Evolutionary conservation across 1,140 invertebrate species (phyloP).

Genomic region (Coenobita brevimanus): DNA sequence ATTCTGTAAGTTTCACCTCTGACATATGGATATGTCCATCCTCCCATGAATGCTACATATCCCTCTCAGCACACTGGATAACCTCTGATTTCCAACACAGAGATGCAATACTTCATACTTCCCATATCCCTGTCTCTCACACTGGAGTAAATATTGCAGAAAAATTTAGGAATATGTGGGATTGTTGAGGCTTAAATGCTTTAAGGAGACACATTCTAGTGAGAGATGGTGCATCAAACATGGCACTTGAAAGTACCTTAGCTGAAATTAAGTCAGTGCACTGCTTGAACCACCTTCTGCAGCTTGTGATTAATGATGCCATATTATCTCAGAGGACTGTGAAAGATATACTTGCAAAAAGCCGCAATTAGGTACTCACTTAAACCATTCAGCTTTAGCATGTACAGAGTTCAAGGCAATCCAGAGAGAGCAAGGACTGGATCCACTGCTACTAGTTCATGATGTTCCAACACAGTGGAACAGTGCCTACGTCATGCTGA

Average conservation of each 20-base stretch:
- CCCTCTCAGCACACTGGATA: no score
- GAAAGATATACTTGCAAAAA: constrained; percentile 35
- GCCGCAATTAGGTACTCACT: constrained; percentile 23
- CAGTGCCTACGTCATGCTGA: constrained; percentile 20
- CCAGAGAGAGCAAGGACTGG: constrained; percentile 19
- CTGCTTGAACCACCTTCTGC: constrained; percentile 24
- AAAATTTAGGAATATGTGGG: constrained; percentile 31
- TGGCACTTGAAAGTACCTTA: constrained; percentile 19
- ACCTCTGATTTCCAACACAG: no score
- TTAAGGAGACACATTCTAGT: not conserved
- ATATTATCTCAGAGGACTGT: constrained; percentile 33
- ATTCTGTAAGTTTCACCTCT: no score
- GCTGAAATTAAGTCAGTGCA: constrained; percentile 32
- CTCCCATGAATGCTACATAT: no score
- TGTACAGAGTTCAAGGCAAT: constrained; percentile 31
- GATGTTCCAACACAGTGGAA: constrained; percentile 24
- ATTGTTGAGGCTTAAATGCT: not conserved
- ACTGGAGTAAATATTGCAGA: not conserved
- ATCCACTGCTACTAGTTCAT: constrained; percentile 3
- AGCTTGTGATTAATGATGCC: constrained; percentile 37
- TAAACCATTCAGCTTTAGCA: constrained; percentile 17
- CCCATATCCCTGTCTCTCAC: no score
- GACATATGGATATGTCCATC: no score
- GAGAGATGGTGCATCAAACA: constrained; percentile 28
- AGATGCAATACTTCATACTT: no score